A percentile compares a stretch with the other conserved stretches of the same genome.
Evolutionary conservation across 2,888 invertebrate species (phyloP).

Genomic region (Diabrotica balteata): DNA sequence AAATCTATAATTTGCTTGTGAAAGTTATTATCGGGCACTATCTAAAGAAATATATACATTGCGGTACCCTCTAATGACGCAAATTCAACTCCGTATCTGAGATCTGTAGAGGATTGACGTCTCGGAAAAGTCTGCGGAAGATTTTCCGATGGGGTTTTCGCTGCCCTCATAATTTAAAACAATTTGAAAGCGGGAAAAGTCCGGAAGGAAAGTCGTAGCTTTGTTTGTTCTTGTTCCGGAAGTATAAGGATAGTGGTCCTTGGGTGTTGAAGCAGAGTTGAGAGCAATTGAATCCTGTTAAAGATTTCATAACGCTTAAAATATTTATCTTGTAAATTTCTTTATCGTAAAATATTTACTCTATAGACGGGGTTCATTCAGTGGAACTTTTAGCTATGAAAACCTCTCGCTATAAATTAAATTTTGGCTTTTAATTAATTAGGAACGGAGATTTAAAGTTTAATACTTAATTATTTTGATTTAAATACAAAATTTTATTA

Average conservation of each 20-base stretch:
- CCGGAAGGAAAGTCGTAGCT: conserved; percentile 12
- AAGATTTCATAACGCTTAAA: conserved; percentile 12
- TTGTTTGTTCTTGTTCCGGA: conserved; percentile 15
- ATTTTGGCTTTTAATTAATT: too few species aligned
- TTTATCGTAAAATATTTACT: conserved; percentile 12
- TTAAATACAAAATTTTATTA: too few species aligned
- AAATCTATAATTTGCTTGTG: too few species aligned
- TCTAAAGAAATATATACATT: too few species aligned
- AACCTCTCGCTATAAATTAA: too few species aligned
- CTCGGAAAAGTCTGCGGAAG: conserved; percentile 24
- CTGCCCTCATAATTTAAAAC: conserved; percentile 24
- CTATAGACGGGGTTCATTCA: not conserved
- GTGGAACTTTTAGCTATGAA: too few species aligned
- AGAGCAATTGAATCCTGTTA: conserved; percentile 13
- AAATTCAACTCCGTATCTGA: not conserved
- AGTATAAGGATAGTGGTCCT: conserved; percentile 16
- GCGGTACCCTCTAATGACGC: not conserved
- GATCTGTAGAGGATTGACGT: conserved; percentile 6
- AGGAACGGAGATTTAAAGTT: too few species aligned
- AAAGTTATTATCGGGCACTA: too few species aligned
- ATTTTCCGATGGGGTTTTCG: conserved; percentile 19
- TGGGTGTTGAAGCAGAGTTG: conserved; percentile 10
- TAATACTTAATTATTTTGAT: too few species aligned
- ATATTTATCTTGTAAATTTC: conserved; percentile 8
- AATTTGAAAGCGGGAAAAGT: conserved; percentile 7